These are phyloP conservation scores for Esox lucius DNA, from an alignment of 2,797 vertebrate species.

Conservation along the genomic window DNA sequence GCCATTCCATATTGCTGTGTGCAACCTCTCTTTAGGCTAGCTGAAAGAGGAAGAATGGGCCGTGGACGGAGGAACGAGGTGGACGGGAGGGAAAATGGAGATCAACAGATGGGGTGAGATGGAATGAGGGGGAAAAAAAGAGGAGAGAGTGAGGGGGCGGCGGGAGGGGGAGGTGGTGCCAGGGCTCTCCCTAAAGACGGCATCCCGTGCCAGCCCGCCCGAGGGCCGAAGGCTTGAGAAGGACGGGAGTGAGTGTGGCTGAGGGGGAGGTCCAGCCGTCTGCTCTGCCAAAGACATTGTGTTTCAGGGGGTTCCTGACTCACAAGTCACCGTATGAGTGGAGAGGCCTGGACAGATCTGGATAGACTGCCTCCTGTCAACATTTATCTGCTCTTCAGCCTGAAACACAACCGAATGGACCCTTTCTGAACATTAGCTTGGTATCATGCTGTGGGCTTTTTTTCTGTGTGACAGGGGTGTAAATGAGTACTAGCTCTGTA, in stretches of 20 bases:
- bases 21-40: neutral
- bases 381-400: neutral
- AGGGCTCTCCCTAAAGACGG: slow-evolving; percentile 50
- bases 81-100: neutral
- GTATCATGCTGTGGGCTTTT: neutral
- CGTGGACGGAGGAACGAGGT: neutral
- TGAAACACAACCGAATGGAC: neutral
- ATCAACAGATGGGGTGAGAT: too few relatives aligned
- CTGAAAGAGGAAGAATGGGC: neutral
- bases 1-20: neutral
- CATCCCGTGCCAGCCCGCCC: slow-evolving; percentile 36
- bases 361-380: neutral
- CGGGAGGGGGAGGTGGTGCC: slow-evolving; percentile 3
- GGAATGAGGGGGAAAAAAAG: neutral
- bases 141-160: neutral
- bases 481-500: neutral
- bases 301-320: neutral
- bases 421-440: too few relatives aligned
- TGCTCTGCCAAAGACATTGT: neutral
- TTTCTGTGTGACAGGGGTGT: neutral
- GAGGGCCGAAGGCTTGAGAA: slow-evolving; percentile 24
- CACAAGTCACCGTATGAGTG: neutral
- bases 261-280: neutral
- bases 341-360: neutral
- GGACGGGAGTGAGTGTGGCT: slow-evolving; percentile 13